Conservation (phyloP, 2,113 vertebrate genomes). For the Dicaeum eximium region DNA sequence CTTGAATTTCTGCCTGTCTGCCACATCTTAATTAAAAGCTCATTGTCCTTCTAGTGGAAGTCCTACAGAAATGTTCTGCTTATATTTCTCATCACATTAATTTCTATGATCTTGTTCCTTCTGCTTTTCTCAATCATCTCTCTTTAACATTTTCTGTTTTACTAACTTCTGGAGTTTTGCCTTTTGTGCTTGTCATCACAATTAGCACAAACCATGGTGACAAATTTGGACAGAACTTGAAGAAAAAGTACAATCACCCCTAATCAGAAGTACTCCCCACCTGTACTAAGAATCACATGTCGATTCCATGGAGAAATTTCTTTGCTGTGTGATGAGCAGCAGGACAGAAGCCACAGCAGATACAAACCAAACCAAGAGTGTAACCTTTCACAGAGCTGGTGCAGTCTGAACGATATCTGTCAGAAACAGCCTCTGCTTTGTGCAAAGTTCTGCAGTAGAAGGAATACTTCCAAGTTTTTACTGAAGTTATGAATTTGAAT, state of each 20-base stretch:
- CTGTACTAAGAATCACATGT: neutral
- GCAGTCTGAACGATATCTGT: neutral
- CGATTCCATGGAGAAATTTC: neutral
- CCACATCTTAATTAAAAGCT: neutral
- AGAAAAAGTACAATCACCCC: neutral
- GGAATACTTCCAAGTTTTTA: neutral
- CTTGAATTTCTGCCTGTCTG: neutral
- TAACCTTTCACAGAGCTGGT: fast-evolving
- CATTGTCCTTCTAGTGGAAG: neutral
- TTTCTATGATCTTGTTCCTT: neutral
- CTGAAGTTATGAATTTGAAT: neutral
- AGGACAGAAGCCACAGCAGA: neutral
- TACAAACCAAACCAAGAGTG: neutral
- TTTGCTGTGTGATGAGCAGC: neutral
- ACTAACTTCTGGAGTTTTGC: neutral
- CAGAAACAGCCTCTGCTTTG: neutral
- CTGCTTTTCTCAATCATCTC: neutral
- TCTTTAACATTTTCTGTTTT: neutral
- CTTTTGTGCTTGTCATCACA: neutral
- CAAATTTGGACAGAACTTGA: neutral
- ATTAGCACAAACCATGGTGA: neutral
- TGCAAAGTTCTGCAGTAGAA: neutral
- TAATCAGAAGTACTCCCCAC: neutral
- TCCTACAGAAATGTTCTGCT: neutral
- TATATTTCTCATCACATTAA: neutral